These are phyloP conservation scores for Machaerirhynchus nigripectus DNA, from an alignment of 2,113 vertebrate species.

Conservation along the genomic window DNA sequence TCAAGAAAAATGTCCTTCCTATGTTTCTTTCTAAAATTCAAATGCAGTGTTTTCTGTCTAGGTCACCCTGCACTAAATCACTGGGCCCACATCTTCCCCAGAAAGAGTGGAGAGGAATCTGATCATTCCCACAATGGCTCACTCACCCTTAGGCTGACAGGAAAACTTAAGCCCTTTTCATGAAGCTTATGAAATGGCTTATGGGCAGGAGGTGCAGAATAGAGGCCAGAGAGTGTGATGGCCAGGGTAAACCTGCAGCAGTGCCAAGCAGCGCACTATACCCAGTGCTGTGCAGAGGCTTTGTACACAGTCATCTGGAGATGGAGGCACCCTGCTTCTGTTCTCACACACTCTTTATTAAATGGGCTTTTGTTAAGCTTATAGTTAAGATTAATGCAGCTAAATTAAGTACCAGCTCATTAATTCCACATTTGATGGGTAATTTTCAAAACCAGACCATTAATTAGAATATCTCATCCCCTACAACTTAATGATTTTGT, in stretches of 20 bases:
- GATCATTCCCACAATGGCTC: not conserved
- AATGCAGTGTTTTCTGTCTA: not conserved
- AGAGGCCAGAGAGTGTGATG: not conserved
- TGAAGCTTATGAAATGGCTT: not conserved
- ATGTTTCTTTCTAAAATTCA: not conserved
- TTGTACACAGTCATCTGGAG: not conserved
- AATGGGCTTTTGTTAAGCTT: not conserved
- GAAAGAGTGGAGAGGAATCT: not conserved
- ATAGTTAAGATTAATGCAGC: slow-evolving; percentile 18
- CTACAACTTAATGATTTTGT: not conserved
- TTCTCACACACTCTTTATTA: slow-evolving; percentile 14
- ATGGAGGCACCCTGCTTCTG: not conserved
- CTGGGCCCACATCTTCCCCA: not conserved
- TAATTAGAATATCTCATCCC: not conserved
- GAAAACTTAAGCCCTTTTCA: not conserved
- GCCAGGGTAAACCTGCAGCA: not conserved
- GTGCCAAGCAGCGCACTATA: not conserved
- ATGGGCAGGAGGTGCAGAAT: not conserved
- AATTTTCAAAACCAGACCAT: not conserved
- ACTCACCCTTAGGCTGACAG: not conserved
- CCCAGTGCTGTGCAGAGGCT: not conserved
- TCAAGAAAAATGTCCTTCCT: not conserved
- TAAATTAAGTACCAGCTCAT: not conserved
- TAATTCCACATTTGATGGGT: not conserved
- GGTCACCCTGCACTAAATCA: not conserved